Percentiles rank a stretch among this genome's conserved stretches.
These are phyloP conservation scores for Tachina lurida DNA, from an alignment of 2,888 invertebrate genomes.

Conservation along the genomic window DNA sequence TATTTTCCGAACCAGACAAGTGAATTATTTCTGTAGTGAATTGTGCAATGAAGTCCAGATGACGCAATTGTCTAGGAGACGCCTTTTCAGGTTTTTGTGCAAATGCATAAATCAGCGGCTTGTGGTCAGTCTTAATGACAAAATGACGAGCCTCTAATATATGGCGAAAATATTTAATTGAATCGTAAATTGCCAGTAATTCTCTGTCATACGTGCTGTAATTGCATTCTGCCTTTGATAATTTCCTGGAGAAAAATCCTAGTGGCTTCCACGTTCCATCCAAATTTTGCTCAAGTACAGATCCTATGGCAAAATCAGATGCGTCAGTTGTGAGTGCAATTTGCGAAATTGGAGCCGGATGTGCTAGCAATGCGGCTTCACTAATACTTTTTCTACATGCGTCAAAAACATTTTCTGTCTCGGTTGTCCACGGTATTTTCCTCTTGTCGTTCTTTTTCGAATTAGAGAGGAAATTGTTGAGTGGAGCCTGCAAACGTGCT, in stretches of 20 bases:
- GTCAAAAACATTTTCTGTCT: background rate
- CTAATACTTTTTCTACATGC: conserved; percentile 26
- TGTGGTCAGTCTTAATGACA: conserved; percentile 28
- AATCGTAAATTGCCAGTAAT: conserved; percentile 46
- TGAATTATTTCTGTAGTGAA: conserved; percentile 56
- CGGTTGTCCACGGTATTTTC: conserved; percentile 5
- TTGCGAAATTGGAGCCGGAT: conserved; percentile 35
- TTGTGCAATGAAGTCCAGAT: conserved; percentile 76
- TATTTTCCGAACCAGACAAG: conserved; percentile 68
- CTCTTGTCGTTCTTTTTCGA: conserved; percentile 30
- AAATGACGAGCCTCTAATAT: conserved; percentile 39
- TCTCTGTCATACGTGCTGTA: conserved; percentile 62
- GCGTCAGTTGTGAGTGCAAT: conserved; percentile 47
- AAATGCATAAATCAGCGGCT: conserved; percentile 67
- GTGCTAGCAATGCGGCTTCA: conserved; percentile 12
- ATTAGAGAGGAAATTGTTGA: conserved; percentile 8
- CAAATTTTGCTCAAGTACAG: conserved; percentile 60
- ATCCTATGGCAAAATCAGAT: conserved; percentile 58
- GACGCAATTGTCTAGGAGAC: conserved; percentile 75
- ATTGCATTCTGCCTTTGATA: conserved; percentile 37
- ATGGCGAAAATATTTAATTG: conserved; percentile 26
- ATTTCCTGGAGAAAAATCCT: conserved; percentile 78
- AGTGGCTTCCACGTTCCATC: conserved; percentile 52
- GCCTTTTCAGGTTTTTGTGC: background rate
- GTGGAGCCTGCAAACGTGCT: conserved; percentile 24